Base-by-base conservation (phyloP, 2,113 vertebrate genomes). In the Antechinus stuartii region DNA sequence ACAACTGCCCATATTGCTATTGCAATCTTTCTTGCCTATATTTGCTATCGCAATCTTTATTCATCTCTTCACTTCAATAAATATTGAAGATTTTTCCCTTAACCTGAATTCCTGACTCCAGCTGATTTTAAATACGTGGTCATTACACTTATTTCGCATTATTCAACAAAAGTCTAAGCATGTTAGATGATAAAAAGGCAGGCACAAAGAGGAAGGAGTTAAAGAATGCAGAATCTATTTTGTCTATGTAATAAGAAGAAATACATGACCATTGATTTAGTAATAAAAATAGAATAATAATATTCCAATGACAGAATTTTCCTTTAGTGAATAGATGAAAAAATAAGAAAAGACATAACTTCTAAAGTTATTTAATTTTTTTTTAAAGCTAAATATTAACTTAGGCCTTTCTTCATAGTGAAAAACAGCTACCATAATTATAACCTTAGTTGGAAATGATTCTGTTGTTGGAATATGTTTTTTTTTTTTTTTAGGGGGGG, bases 121-220 rank as follows among this genome's bases (percentile, higher is more conserved):
- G 42, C 42, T 42, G 42, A 42, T 42, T 42, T 42, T 42, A 42
- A 42, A 42, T 42, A 42, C 42, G 42, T 42, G 42, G 1, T 42
- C 42, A 42, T 42, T 42, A 42, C 42, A 42, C 6, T 76, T 42
- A 22, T 76, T 76, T 76, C 35, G 42, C n/a, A 84, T 42, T 84
- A 42, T 84, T 0, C 0, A 8, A 84, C 6, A 16, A 42, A 42
- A 1, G 2, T 0, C 1, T n/a, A 84, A 84, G 0, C 7, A 42
- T 23, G 35, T 42, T 84, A 84, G 2, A 84, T 22, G 1, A 84
- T 42, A 22, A 42, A 84, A 84, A 1, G 19, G 19, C 19, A 42
- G 0, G 16, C 1, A 42, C 19, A 84, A 84, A 84, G 68, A 42
- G 1, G 16, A 84, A 23, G 35, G 16, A 84, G 16, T 22, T 84